Conservation (phyloP, 2,797 vertebrate species). For the Coranthus polyacanthus region DNA sequence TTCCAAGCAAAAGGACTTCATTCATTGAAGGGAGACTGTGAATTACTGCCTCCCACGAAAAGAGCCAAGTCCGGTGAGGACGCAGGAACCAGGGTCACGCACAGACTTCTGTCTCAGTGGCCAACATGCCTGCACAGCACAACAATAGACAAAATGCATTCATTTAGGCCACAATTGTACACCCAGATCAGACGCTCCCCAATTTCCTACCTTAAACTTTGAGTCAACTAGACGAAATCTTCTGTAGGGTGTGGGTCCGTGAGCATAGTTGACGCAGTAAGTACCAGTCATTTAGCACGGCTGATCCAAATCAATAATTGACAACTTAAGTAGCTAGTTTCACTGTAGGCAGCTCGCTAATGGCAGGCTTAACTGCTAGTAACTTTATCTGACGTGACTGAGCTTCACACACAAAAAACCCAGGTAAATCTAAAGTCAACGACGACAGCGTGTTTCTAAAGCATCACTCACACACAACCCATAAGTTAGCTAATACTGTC, state of each 20-base stretch:
- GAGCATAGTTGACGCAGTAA: neutral
- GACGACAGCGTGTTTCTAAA: neutral
- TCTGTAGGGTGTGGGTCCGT: neutral
- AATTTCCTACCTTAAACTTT: neutral
- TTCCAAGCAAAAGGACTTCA: conserved; percentile 56
- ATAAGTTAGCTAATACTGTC: conserved; percentile 1
- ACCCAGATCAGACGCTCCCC: too few species aligned
- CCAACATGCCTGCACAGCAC: too few species aligned
- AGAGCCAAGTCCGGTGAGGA: conserved; percentile 33
- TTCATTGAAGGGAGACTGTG: conserved; percentile 59
- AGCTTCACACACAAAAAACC: neutral
- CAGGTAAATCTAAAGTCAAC: neutral
- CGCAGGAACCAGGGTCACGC: neutral
- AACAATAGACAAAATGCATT: too few species aligned
- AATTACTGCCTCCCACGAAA: conserved; percentile 61
- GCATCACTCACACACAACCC: neutral
- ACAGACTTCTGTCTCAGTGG: conserved; percentile 8
- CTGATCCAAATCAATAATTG: neutral
- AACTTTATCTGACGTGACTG: neutral
- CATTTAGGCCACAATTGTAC: too few species aligned
- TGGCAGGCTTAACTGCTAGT: neutral
- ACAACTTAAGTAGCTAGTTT: neutral
- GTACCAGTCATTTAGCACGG: neutral
- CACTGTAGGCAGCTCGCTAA: conserved; percentile 22
- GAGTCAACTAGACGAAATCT: neutral